These are phyloP conservation scores for Echinometra lucunter DNA, from an alignment of 53 echinoderm and acorn worm species.

Conservation along the genomic window DNA sequence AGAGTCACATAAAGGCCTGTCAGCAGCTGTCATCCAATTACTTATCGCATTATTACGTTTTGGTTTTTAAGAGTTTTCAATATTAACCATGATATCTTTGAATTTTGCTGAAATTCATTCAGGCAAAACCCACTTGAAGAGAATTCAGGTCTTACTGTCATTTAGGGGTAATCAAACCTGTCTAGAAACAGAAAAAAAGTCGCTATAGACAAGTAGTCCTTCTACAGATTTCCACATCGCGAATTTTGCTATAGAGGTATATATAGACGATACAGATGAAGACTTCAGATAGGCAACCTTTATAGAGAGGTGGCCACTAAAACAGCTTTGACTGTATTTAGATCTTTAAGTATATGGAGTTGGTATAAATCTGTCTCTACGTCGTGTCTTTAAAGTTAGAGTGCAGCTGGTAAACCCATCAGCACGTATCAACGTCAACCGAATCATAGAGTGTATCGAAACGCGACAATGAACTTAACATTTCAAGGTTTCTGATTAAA, in stretches of 20 bases:
- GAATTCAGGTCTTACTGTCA: background rate
- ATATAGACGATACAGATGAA: background rate
- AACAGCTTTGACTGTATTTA: background rate
- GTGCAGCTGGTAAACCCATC: constrained; percentile 37
- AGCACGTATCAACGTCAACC: background rate
- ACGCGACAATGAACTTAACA: constrained; percentile 32
- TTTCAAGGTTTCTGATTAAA: background rate
- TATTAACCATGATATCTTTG: background rate
- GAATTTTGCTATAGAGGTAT: too few relatives aligned
- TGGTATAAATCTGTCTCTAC: background rate
- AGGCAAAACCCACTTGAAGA: background rate
- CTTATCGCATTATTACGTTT: background rate
- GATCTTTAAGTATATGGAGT: background rate
- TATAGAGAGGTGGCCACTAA: background rate
- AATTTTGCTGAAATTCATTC: too few relatives aligned
- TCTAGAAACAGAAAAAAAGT: background rate
- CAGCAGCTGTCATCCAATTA: background rate
- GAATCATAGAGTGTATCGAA: background rate
- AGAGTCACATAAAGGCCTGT: background rate
- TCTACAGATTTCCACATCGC: too few relatives aligned
- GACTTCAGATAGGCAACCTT: background rate
- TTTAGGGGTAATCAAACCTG: background rate
- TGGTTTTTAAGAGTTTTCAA: too few relatives aligned
- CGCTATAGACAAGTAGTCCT: too few relatives aligned
- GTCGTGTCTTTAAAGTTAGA: background rate